Base-by-base conservation (phyloP, 2,797 vertebrate species). In the Melanotaenia nigrans region DNA sequence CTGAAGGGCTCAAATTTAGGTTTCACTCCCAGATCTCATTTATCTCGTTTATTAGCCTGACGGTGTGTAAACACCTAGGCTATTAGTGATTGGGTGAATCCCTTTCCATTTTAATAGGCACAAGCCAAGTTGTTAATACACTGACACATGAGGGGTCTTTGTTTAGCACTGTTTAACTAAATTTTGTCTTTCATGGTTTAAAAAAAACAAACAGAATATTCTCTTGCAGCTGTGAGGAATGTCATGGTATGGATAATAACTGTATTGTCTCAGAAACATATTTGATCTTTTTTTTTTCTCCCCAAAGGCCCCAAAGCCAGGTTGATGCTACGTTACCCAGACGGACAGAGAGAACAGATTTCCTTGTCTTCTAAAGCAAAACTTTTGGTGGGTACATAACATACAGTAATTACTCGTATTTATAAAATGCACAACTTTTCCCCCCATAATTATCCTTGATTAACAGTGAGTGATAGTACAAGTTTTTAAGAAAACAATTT, bases 291-390 rank as follows among this genome's bases (percentile, higher is more conserved):
- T 25, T 25, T 59, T 12, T 62, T 68, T 32, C 56, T 51, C 71
- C 68, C 28, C 40, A 49, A 61, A 99, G 98, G 98, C 94, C 98
- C 98, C 87, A 99, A 99, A 94, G 97, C 98, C 91, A 96, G 96
- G 77, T 91, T 99, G 87, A 99, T 99, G 98, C 95, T 99, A 59
- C 95, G 98, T 82, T 99, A 99, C 90, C 98, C 98, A 79, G 98
- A 99, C 90, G 98, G 98, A 61, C 96, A 97, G 91, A 97, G 96
- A 93, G 98, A 99, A 92, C 98, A 99, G 87, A 96, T 99, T 86
- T 95, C 96, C 76, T 91, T 99, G 90, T 97, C 98, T 14, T 96
- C 97, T 78, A 96, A 98, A 93, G 96, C 96, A 83, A 99, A 97
- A 85, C 95, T 99, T 71, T 92, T 99, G 95, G 98, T 99, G 84